Evolutionary conservation across 2,888 invertebrate species (phyloP), one percentile per base, ranked within the genome.

Genomic region (Digitonthophagus gazella): DNA sequence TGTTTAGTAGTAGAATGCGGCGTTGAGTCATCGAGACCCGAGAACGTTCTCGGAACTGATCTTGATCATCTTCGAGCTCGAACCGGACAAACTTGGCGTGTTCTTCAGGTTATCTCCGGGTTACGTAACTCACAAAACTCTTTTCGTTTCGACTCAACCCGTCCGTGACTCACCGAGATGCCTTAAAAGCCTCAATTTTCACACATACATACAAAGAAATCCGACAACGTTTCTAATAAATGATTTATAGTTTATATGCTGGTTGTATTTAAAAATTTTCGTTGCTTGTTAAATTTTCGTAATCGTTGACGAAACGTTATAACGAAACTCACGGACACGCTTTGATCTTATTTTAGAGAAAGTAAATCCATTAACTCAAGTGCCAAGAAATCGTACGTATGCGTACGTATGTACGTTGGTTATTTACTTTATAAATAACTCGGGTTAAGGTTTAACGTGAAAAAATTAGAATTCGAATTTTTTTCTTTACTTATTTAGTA

Each of bases 401-500:
- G 11, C 11, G 28, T 11, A 44, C 11, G 8, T 11, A 44, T 44
- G 28, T 11, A 44, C 11, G 8, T 44, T 44, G 28, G 28, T 1
- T 44, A 44, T 44, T 44, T 44, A 44, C 8, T 44, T 44, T 44
- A 8, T 44, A 44, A 8, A 44, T 44, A 44, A 8, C 28, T 44
- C n/a, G n/a, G 1, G 14, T 2, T 57, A 15, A 15, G n/a, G 56
- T 11, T 11, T 57, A 4, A 1, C 2, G 2, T 1, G n/a, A 57
- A 57, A 57, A 57, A 44, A 44, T 44, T 1, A 54, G 54, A 57
- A 56, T 56, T 56, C 15, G 14, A 3, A 4, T 57, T 11, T 67
- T n/a, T 15, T 44, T 54, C 15, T 15, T 44, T 67, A 61, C 63
- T 67, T 67, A n/a, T n/a, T n/a, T n/a, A n/a, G n/a, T n/a, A n/a